These are phyloP conservation scores for Lasiommata megera DNA, from an alignment of 2,888 invertebrate genomes.

Conservation along the genomic window DNA sequence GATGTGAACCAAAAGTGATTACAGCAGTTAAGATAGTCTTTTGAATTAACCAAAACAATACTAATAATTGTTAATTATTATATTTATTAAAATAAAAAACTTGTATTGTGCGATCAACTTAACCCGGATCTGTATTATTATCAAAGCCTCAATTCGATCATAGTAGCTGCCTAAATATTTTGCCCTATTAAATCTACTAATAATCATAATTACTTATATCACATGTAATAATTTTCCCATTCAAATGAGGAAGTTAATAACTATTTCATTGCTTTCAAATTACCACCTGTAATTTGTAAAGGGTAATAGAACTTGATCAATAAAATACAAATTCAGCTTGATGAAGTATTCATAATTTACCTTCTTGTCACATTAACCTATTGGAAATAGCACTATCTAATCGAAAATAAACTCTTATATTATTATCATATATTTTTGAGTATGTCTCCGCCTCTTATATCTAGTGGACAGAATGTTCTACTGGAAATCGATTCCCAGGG, in stretches of 20 bases:
- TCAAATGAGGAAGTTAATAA: constrained; percentile 20
- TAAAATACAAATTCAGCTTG: constrained; percentile 12
- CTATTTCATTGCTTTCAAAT: constrained; percentile 6
- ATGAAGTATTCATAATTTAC: constrained; percentile 1
- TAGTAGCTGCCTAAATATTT: background rate
- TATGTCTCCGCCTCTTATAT: too few species aligned
- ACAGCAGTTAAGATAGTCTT: too few species aligned
- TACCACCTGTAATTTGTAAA: constrained; percentile 6
- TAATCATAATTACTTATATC: constrained; percentile 27
- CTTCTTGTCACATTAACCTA: constrained; percentile 12
- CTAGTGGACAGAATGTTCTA: too few species aligned
- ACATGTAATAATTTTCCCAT: constrained; percentile 6
- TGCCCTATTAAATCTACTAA: constrained; percentile 10
- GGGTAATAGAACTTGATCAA: constrained; percentile 24
- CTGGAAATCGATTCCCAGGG: too few species aligned
- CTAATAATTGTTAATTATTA: too few species aligned
- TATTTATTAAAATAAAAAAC: too few species aligned
- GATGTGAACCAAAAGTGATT: too few species aligned
- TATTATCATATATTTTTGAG: too few species aligned
- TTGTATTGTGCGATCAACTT: too few species aligned
- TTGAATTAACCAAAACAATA: too few species aligned
- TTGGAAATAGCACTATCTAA: background rate
- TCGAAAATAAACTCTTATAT: background rate
- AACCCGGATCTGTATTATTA: too few species aligned
- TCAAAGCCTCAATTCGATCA: too few species aligned